A percentile compares a stretch with the other conserved stretches of the same genome.
Evolutionary conservation across 1,140 invertebrate species (phyloP).

Genomic region (Drosophila takahashii): DNA sequence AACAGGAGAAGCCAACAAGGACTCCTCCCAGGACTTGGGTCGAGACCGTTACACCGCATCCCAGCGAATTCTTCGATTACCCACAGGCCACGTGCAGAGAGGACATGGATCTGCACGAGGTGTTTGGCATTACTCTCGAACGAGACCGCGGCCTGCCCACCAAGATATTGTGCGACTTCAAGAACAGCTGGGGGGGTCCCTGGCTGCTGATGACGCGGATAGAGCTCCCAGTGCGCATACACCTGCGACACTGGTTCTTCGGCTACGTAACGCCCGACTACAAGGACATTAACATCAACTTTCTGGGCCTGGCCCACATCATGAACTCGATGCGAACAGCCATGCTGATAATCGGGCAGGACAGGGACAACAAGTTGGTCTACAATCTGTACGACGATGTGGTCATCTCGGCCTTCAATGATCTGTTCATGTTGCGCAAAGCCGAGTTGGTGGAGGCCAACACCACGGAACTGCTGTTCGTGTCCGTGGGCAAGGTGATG

Average conservation of each 20-base stretch:
- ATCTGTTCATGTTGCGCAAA: constrained; percentile 65
- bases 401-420: constrained; percentile 64
- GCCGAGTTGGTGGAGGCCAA: constrained; percentile 61
- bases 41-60: constrained; percentile 30
- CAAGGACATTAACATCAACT: constrained; percentile 64
- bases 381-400: constrained; percentile 69
- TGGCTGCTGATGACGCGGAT: constrained; percentile 68
- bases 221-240: constrained; percentile 49
- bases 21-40: background rate
- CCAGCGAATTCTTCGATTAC: constrained; percentile 41
- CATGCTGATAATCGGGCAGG: constrained; percentile 62
- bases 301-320: constrained; percentile 50
- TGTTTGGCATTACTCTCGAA: constrained; percentile 46
- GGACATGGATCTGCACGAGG: constrained; percentile 61
- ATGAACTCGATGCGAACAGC: constrained; percentile 65
- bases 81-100: constrained; percentile 51
- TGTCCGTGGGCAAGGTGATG: constrained; percentile 51
- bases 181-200: constrained; percentile 58
- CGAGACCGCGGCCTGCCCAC: constrained; percentile 49
- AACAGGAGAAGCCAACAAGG: background rate
- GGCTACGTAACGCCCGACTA: constrained; percentile 63
- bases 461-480: constrained; percentile 57
- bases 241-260: constrained; percentile 62
- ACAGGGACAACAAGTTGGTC: constrained; percentile 45
- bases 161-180: constrained; percentile 50